Evolutionary conservation across 2,888 invertebrate genomes (phyloP), one percentile per base, ranked within the genome.

Genomic region (Hemaris fuciformis): DNA sequence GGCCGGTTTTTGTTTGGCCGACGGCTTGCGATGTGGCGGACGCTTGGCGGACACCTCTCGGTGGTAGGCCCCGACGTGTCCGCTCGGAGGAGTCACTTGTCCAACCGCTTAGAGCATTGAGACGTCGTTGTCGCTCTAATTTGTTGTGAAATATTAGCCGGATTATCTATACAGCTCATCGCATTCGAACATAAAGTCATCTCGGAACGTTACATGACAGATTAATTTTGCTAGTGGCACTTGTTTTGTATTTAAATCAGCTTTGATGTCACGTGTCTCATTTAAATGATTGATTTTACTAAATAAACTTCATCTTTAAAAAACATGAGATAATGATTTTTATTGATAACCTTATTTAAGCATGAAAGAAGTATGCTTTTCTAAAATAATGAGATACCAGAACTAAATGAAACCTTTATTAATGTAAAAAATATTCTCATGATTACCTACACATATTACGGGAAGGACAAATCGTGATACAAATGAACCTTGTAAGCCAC

Each of bases 91-190:
- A 8, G 2, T 27, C 13, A 38, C 38, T 10, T 38, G 38, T 38
- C 38, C 75, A 74, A 76, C 74, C 73, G 75, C 73, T 71, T 74
- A 77, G 34, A 8, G 74, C 74, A 85, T 83, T 80, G 80, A 86
- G 81, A 83, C 79, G 81, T 83, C 77, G 80, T 76, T 81, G 79
- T 38, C 38, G n/a, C 38, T 38, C 38, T 85, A 82, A 85, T 87
- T 84, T 84, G 87, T 85, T 84, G 81, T 81, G 83, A 84, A 81
- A 80, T 83, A 83, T 83, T 82, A 83, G 82, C 73, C 76, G 68
- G 74, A 80, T 79, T 76, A 75, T 72, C 71, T 42, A 15, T 18
- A 27, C 18, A 10, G 53, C 27, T 53, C 31, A 31, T 53, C 53
- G 53, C 27, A 31, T 53, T 25, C 18, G 53, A 53, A 53, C 53